Conservation (phyloP, 2,797 vertebrate species). For the Sebastes miniatus region DNA sequence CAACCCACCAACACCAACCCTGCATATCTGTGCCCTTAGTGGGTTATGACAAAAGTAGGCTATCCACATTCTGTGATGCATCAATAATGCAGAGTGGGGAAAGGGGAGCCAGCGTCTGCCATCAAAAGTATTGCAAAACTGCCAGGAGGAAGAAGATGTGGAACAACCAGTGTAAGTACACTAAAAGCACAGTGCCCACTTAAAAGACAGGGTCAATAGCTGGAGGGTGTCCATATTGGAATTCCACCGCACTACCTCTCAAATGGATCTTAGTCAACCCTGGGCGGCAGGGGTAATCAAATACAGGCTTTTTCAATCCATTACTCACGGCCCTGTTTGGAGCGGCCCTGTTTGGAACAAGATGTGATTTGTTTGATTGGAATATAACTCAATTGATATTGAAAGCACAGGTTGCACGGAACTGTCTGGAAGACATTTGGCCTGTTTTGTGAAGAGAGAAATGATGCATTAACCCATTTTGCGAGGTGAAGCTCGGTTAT, state of each 20-base stretch:
- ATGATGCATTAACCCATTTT: slow-evolving; percentile 55
- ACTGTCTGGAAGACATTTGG: slow-evolving; percentile 39
- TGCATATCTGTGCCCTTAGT: slow-evolving; percentile 46
- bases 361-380: slow-evolving; percentile 77
- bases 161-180: slow-evolving; percentile 76
- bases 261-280: slow-evolving; percentile 81
- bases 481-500: slow-evolving; percentile 36
- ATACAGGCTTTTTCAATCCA: slow-evolving; percentile 75
- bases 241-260: slow-evolving; percentile 72
- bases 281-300: slow-evolving; percentile 73
- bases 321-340: slow-evolving; percentile 70
- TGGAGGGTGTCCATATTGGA: slow-evolving; percentile 83
- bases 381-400: slow-evolving; percentile 73
- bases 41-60: slow-evolving; percentile 68
- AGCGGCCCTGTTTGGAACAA: slow-evolving; percentile 58
- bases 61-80: slow-evolving; percentile 75
- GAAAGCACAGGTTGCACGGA: slow-evolving; percentile 34
- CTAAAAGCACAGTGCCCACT: slow-evolving; percentile 80
- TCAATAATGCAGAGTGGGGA: slow-evolving; percentile 80
- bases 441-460: slow-evolving; percentile 24
- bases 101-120: slow-evolving; percentile 64
- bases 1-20: neutral
- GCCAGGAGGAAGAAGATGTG: slow-evolving; percentile 76
- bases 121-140: slow-evolving; percentile 82
- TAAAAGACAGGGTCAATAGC: slow-evolving; percentile 81